Evolutionary conservation across 1,140 invertebrate genomes (phyloP).

Genomic region (Eupristina koningsbergeri): DNA sequence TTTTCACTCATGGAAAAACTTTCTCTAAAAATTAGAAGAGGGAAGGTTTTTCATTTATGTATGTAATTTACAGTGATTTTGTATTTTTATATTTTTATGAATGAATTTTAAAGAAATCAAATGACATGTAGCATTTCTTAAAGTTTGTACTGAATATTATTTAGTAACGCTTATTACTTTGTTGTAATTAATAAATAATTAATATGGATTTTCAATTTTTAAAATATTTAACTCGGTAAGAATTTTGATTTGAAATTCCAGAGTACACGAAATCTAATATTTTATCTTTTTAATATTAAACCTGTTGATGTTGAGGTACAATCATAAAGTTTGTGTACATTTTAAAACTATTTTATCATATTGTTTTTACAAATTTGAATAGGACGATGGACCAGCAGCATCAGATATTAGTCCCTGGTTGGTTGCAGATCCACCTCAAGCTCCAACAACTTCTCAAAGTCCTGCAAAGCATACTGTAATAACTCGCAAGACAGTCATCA

Average conservation of each 20-base stretch:
- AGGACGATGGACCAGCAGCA: conserved; percentile 67
- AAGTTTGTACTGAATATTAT: neutral
- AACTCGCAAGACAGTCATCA: conserved; percentile 87
- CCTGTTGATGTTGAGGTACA: no score
- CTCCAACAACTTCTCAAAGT: conserved; percentile 75
- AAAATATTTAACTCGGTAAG: no score
- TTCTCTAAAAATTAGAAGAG: neutral
- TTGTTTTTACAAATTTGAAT: neutral
- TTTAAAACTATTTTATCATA: neutral
- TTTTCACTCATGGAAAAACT: neutral
- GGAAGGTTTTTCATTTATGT: conserved; percentile 19
- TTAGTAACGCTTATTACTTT: no score
- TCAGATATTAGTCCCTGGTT: conserved; percentile 83
- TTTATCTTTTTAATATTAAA: no score
- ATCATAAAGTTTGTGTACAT: no score
- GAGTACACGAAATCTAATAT: no score
- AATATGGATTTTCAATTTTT: no score
- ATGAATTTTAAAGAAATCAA: neutral
- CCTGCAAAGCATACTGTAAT: conserved; percentile 80
- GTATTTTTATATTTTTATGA: conserved; percentile 5
- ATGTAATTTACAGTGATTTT: neutral
- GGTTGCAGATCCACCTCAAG: conserved; percentile 79
- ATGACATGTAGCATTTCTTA: neutral
- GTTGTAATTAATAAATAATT: neutral
- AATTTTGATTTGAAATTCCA: no score